Conservation (phyloP, 2,888 invertebrate species). For the Pyrocoelia pectoralis region DNA sequence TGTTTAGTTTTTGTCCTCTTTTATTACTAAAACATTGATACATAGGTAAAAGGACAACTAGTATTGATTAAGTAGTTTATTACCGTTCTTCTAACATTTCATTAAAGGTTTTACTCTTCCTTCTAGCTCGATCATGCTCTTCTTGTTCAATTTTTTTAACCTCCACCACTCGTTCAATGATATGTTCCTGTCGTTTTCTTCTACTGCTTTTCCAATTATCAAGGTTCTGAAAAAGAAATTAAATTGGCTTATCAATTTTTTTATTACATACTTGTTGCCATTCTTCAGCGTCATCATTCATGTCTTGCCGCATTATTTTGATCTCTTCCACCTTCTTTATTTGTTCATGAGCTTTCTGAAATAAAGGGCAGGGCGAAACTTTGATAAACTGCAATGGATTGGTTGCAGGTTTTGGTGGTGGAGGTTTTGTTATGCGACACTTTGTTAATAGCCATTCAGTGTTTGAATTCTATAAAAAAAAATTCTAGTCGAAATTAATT, state of each 20-base stretch:
- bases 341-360: slow-evolving; percentile 85
- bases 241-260: slow-evolving; percentile 1
- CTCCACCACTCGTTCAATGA: slow-evolving; percentile 88
- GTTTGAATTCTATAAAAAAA: slow-evolving; percentile 51
- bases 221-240: slow-evolving; percentile 73
- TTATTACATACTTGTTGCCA: slow-evolving; percentile 80
- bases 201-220: slow-evolving; percentile 94
- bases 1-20: slow-evolving; percentile 67
- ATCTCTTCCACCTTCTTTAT: slow-evolving; percentile 85
- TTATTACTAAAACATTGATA: slow-evolving; percentile 56
- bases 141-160: slow-evolving; percentile 82
- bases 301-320: slow-evolving; percentile 80
- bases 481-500: background rate
- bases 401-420: slow-evolving; percentile 82
- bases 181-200: slow-evolving; percentile 90
- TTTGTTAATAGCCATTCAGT: slow-evolving; percentile 59
- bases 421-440: slow-evolving; percentile 72
- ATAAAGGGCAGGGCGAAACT: slow-evolving; percentile 87
- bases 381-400: slow-evolving; percentile 91
- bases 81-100: slow-evolving; percentile 93
- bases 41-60: background rate
- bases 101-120: slow-evolving; percentile 90
- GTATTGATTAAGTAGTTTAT: slow-evolving; percentile 26
- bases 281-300: slow-evolving; percentile 85
- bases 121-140: slow-evolving; percentile 72